A percentile compares a stretch with the other conserved stretches of the same genome.
Conservation (phyloP, 2,888 invertebrate genomes). For the Lagria hirta region DNA sequence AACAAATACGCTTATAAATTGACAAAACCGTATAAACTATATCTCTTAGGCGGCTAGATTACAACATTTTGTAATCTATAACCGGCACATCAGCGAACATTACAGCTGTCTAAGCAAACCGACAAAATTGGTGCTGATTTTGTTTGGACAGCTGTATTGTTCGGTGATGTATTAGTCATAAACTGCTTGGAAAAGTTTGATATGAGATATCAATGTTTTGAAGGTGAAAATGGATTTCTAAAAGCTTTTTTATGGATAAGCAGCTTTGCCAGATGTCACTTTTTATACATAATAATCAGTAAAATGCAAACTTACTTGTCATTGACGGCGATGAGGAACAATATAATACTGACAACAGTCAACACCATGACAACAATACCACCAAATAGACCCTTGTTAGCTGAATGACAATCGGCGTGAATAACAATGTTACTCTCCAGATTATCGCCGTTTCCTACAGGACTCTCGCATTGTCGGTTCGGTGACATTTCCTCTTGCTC, state of each 20-base stretch:
- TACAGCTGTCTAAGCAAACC: too few relatives aligned
- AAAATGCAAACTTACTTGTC: constrained; percentile 53
- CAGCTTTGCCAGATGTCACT: background rate
- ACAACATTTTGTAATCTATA: too few relatives aligned
- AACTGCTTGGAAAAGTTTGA: too few relatives aligned
- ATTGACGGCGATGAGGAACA: constrained; percentile 61
- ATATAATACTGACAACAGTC: constrained; percentile 61
- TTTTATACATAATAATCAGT: constrained; percentile 1
- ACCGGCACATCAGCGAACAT: too few relatives aligned
- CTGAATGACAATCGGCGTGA: constrained; percentile 72
- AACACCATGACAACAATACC: constrained; percentile 62
- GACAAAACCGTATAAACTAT: too few relatives aligned
- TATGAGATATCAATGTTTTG: too few relatives aligned
- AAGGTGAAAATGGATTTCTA: too few relatives aligned
- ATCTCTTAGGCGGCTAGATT: too few relatives aligned
- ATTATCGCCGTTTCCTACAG: constrained; percentile 32
- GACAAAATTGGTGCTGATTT: too few relatives aligned
- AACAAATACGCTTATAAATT: too few relatives aligned
- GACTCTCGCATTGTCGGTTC: constrained; percentile 38
- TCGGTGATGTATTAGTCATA: too few relatives aligned
- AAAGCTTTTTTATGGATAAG: background rate
- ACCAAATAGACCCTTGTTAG: constrained; percentile 73
- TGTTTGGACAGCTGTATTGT: too few relatives aligned
- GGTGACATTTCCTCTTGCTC: constrained; percentile 47
- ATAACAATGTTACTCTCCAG: constrained; percentile 48